Evolutionary conservation across 2,797 vertebrate species (phyloP), one percentile per base, ranked within the genome.

Genomic region (Emys orbicularis): DNA sequence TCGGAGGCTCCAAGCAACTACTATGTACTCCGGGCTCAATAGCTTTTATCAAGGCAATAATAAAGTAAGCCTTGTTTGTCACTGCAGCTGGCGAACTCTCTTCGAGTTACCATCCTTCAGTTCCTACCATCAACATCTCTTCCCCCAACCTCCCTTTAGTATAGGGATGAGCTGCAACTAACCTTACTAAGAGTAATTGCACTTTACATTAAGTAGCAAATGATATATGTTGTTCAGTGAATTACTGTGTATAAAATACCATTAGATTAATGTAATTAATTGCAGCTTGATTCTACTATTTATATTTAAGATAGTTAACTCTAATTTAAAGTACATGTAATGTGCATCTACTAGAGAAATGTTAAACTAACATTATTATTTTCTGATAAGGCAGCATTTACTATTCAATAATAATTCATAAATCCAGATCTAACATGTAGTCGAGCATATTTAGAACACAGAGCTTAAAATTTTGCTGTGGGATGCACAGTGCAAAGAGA

Each of bases 1-100:
- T 91, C 89, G 0, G 91, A 93, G 86, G 77, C 92, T 95, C 98
- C 97, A 98, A 97, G 98, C 96, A 98, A 96, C 97, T 97, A 95
- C 98, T 97, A 95, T 98, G 97, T 98, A 91, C 97, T 95, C 96
- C 83, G 91, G 90, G 96, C 97, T 98, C 98, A 98, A 98, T 96
- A 97, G 98, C 97, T 98, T 97, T 97, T 98, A 97, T 98, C 97
- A 97, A 98, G 96, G 98, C 98, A 98, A 98, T 98, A 97, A 98
- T 98, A 98, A 98, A 98, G 97, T 97, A 97, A 97, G 98, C 98
- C 95, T 98, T 98, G 98, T 98, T 98, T 98, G 93, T 97, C 97
- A 95, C 90, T 97, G 98, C 98, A 98, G 98, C 98, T 98, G 98
- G 95, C 92, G 96, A 97, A 94, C 94, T 96, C 96, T 97, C 96